Evolutionary conservation across 2,888 invertebrate species (phyloP), one percentile per base, ranked within the genome.

Genomic region (Ommatoiulus sabulosus): DNA sequence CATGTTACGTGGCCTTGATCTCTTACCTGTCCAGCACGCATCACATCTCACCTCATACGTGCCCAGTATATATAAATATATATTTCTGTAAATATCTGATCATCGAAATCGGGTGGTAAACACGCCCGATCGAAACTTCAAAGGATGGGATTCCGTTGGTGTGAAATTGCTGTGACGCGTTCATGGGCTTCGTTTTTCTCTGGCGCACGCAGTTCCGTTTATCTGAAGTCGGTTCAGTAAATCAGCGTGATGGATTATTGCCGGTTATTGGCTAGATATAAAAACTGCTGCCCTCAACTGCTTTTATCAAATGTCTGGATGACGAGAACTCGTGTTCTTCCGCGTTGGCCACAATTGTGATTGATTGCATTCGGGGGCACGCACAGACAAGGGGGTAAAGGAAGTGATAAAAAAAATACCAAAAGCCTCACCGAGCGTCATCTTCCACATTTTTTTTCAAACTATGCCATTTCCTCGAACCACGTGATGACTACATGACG

Each of bases 1-100:
- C 72, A 24, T 12, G 72, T 72, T 24, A 72, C 72, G 72, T 72
- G 63, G 63, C 63, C 20, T 63, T 72, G 72, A 10, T 72, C 72
- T 8, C 24, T 72, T 24, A 24, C 72, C 72, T 72, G 72, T 3
- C 72, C 72, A 24, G 24, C 24, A 24, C 7, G 24, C 72, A 72
- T 72, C 72, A 72, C 72, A 72, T 0, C 72, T 72, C 72, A 72
- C 72, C 24, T 72, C 72, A 72, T 72, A 72, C 72, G 72, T 72
- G 72, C 72, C 72, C 72, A 72, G 72, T 72, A 72, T 72, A 72
- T 24, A 72, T 72, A 52, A 10, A 63, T 63, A 63, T 63, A 63
- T 63, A 63, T 72, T 72, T 72, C n/a, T 72, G 72, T 72, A 72
- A 72, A 72, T 72, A 72, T 72, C 72, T 72, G 72, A 72, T 72